Base-by-base conservation (phyloP, 1,140 invertebrate genomes). In the Drosophila insularis region DNA sequence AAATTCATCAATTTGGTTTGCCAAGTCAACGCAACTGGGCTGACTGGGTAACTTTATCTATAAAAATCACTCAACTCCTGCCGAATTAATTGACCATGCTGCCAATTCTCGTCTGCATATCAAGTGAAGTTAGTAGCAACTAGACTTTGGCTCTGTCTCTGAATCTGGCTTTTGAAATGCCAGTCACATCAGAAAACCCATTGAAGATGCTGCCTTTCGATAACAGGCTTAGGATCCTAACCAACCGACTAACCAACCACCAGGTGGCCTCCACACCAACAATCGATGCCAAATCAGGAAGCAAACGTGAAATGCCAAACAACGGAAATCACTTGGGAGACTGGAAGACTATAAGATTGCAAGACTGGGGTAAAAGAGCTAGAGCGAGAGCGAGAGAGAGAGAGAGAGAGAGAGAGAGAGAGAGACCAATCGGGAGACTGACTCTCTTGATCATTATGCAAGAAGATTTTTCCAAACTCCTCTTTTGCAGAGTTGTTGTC, bases 281-380 rank as follows among this genome's bases (percentile, higher is more conserved):
- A 86, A 81, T 86, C 79, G 82, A 73, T 64, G 72, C 54, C 27
- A 66, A 73, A 71, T 82, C 79, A 81, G 75, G 82, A 79, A 86
- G 81, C 71, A 75, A 71, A 80, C 55, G 74, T 74, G 74, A 37
- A 74, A 77, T 39, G 62, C 56, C 74, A 78, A 50, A 46, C 79
- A 81, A 61, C 80, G 82, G 82, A 87, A 89, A 82, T 77, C 82
- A 66, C 75, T 86, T 19, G 63, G 63, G 75, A 74, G 75, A 78
- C 68, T 70, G 37, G 55, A 35, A 35, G 43, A 53, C 58, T 21
- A 43, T 35, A 32, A 71, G 32, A 53, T 27, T 59, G 68, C 10
- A 17, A 46, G 1, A n/a, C n/a, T n/a, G n/a, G n/a, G n/a, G n/a
- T n/a, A n/a, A n/a, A n/a, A n/a, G n/a, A n/a, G n/a, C n/a, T n/a